A percentile compares a stretch with the other conserved stretches of the same genome.
Evolutionary conservation across 2,797 vertebrate genomes (phyloP).

Genomic region (Eulemur mongoz): DNA sequence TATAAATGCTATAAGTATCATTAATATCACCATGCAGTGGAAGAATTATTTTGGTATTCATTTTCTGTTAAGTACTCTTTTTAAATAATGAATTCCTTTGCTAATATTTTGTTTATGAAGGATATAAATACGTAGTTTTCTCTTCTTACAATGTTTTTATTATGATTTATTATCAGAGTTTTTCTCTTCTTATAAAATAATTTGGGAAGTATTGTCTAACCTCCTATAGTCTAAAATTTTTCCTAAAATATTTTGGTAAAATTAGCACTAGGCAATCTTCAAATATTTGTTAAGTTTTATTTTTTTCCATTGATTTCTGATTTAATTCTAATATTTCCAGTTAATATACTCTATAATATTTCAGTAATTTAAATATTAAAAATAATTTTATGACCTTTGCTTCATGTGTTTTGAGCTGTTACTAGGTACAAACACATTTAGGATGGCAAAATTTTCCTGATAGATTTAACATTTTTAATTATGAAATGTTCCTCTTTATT

Average conservation of each 20-base stretch:
- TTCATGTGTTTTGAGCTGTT: background rate
- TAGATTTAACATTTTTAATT: background rate
- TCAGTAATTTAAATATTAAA: background rate
- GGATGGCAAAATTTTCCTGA: background rate
- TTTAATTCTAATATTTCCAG: background rate
- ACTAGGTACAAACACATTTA: no score
- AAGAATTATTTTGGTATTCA: background rate
- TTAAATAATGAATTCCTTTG: no score
- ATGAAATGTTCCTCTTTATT: background rate
- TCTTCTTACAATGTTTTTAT: no score
- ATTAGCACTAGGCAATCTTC: no score
- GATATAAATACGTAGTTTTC: no score
- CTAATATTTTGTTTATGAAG: no score
- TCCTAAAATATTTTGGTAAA: no score
- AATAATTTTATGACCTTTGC: background rate
- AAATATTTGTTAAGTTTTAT: background rate
- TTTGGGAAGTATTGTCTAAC: no score
- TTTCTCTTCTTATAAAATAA: no score
- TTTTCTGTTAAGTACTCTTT: background rate
- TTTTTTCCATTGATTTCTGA: background rate
- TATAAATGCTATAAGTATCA: background rate
- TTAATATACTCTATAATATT: background rate
- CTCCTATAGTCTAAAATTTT: no score
- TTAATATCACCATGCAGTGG: background rate
- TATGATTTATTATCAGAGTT: no score